Base-by-base conservation (phyloP, 2,888 invertebrate genomes). In the Trissoscelio sp. region DNA sequence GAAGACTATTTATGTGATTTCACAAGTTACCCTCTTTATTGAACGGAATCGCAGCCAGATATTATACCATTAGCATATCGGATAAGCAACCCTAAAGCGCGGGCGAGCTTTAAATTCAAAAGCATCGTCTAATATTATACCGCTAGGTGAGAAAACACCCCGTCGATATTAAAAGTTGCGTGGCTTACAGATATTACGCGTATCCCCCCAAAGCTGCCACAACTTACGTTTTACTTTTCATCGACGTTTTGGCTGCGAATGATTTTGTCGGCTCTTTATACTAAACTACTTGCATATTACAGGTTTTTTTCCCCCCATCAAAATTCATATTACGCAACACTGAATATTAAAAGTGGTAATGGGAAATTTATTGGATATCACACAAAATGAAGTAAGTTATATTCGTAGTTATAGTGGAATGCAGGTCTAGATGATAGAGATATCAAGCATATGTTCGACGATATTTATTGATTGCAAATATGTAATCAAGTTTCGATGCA, bases 141-240 rank as follows among this genome's bases (percentile, higher is more conserved):
- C 79, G 85, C 87, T 60, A 89, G 88, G 89, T 89, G 89, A 89
- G 89, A 89, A 89, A 90, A 89, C 89, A 89, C 89, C 89, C 89
- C 83, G 88, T 88, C 89, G 88, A 90, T 89, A 89, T 90, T 89
- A 89, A 89, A 89, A 90, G 87, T 90, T 88, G 88, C 88, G 87
- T 89, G 89, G 89, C 86, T 86, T 81, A 83, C 81, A 86, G 88
- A 87, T 89, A 90, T 89, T 89, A 89, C 84, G 83, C 74, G 70
- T 77, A 81, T 79, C 73, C 81, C 79, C 58, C 53, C 12, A n/a
- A 55, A 55, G 46, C 20, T 72, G 22, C 53, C 53, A 39, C 55
- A 58, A 53, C 39, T 69, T 58, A 67, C 74, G 22, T 64, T 81
- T 74, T 42, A 72, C 51, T 73, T 20, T 62, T 44, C 60, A 82